Conservation (phyloP, 2,113 vertebrate species). For the Muscicapa adusta region DNA sequence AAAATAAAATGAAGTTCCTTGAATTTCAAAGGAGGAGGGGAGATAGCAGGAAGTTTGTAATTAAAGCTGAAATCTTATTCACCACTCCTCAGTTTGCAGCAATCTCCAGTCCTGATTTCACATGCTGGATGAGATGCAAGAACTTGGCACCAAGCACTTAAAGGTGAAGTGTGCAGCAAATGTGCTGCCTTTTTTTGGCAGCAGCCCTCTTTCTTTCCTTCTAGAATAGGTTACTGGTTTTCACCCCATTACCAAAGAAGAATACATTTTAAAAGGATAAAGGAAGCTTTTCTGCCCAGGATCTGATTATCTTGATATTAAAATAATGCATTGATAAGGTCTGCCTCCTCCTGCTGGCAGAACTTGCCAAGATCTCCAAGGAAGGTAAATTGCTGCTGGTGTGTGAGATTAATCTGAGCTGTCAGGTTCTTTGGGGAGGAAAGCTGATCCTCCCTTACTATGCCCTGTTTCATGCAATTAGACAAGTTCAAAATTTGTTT, state of each 20-base stretch:
- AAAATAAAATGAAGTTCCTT: conserved; percentile 25
- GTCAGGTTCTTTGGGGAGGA: background rate
- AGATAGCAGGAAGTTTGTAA: conserved; percentile 15
- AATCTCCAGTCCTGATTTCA: background rate
- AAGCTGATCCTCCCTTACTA: background rate
- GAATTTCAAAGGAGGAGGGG: conserved; percentile 20
- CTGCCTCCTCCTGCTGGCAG: background rate
- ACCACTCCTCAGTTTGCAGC: background rate
- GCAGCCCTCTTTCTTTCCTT: background rate
- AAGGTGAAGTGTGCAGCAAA: background rate
- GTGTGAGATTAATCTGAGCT: background rate
- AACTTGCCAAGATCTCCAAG: background rate
- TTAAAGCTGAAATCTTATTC: conserved; percentile 15
- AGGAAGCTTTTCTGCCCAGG: background rate
- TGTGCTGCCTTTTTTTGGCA: background rate
- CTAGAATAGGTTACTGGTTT: background rate
- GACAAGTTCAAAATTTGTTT: background rate
- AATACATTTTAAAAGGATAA: background rate
- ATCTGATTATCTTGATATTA: background rate
- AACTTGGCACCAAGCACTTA: background rate
- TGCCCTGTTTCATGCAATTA: background rate
- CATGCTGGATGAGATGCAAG: background rate
- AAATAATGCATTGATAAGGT: background rate
- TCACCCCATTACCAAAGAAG: background rate
- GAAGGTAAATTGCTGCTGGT: background rate